A percentile compares a stretch with the other conserved stretches of the same genome.
Evolutionary conservation across 2,888 invertebrate species (phyloP).

Genomic region (Brachyptera risi): DNA sequence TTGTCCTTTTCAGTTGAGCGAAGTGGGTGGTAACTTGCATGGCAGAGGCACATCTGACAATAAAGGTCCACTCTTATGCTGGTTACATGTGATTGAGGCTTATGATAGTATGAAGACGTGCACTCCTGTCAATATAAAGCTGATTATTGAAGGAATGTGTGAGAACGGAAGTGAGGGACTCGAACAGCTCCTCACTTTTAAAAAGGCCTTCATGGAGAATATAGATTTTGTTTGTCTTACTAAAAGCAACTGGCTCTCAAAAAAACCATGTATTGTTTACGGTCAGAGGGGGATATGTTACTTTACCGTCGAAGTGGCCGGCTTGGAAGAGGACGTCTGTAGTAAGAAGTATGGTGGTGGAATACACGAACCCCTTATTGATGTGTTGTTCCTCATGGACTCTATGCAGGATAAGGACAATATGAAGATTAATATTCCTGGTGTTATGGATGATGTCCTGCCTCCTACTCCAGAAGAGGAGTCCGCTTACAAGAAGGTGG

Average conservation of each 20-base stretch:
- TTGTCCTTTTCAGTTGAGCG: neutral
- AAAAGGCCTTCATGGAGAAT: neutral
- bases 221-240: neutral
- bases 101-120: neutral
- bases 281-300: slow-evolving; percentile 6
- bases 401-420: neutral
- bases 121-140: slow-evolving; percentile 1
- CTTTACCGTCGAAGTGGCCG: neutral
- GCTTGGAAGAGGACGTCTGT: neutral
- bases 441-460: slow-evolving; percentile 2
- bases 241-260: slow-evolving; percentile 7
- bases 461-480: neutral
- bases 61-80: slow-evolving; percentile 3
- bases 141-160: slow-evolving; percentile 1
- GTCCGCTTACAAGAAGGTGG: neutral
- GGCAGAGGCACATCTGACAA: neutral
- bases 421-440: slow-evolving; percentile 2
- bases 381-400: slow-evolving; percentile 4
- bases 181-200: neutral
- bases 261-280: slow-evolving; percentile 12
- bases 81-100: slow-evolving; percentile 3
- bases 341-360: slow-evolving; percentile 11
- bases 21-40: neutral
- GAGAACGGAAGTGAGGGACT: neutral
- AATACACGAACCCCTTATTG: neutral